These are phyloP conservation scores for Sceloporus undulatus DNA, from an alignment of 2,113 vertebrate genomes.

Conservation along the genomic window DNA sequence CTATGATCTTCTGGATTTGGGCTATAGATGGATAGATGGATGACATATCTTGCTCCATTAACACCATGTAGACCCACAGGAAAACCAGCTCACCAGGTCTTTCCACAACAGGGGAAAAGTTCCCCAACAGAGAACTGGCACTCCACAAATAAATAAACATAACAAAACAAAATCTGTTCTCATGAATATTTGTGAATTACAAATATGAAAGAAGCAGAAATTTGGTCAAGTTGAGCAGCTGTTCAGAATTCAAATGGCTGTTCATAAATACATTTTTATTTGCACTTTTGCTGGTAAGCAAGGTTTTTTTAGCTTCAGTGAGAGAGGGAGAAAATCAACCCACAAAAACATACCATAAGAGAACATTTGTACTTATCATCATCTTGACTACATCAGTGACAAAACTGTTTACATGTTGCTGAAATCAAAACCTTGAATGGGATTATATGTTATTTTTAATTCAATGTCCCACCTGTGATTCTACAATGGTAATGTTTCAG, in stretches of 20 bases:
- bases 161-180: constrained; percentile 32
- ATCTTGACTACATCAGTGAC: neutral
- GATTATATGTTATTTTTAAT: neutral
- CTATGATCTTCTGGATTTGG: neutral
- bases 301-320: neutral
- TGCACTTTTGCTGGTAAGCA: constrained; percentile 12
- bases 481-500: neutral
- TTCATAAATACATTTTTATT: neutral
- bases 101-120: neutral
- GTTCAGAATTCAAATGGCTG: constrained; percentile 21
- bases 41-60: neutral
- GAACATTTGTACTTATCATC: neutral
- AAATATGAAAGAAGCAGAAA: constrained; percentile 16
- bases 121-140: neutral
- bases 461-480: neutral
- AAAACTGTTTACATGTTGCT: neutral
- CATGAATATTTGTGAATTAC: constrained; percentile 17
- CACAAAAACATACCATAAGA: neutral
- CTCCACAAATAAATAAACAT: constrained; percentile 27
- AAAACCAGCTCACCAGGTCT: neutral
- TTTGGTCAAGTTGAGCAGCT: constrained; percentile 19
- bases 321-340: too few relatives aligned
- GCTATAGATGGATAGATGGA: too few relatives aligned
- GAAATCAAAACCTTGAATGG: neutral
- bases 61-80: neutral